Conservation (phyloP, 1,140 invertebrate genomes). For the Teleogryllus occipitalis region DNA sequence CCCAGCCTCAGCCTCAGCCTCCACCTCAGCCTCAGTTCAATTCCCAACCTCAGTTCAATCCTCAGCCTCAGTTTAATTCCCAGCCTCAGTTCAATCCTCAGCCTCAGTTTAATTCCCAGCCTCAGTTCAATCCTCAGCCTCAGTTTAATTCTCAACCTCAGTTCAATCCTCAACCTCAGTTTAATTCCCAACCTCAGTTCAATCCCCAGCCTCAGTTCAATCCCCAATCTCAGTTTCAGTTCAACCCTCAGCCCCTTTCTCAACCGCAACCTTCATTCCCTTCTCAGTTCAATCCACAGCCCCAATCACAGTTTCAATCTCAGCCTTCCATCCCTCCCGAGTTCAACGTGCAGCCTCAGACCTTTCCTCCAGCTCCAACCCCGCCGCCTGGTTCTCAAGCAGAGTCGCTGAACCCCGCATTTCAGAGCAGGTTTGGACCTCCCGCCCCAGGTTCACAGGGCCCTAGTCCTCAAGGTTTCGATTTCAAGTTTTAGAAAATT, state of each 20-base stretch:
- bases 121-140: slow-evolving; percentile 24
- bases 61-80: slow-evolving; percentile 7
- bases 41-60: slow-evolving; percentile 15
- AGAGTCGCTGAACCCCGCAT: background rate
- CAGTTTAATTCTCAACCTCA: background rate
- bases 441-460: no score
- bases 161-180: background rate
- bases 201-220: no score
- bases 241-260: background rate
- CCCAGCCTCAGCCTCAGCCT: slow-evolving; percentile 19
- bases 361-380: background rate
- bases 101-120: background rate
- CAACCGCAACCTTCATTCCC: no score
- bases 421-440: no score
- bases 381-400: background rate
- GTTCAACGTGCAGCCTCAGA: background rate
- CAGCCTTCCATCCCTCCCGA: background rate
- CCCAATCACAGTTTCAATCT: background rate
- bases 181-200: background rate
- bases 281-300: background rate
- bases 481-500: no score
- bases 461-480: no score
- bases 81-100: background rate
- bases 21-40: slow-evolving; percentile 10
- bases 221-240: background rate